These are phyloP conservation scores for Sarotherodon lohbergeri DNA, from an alignment of 2,113 vertebrate genomes.

Conservation along the genomic window DNA sequence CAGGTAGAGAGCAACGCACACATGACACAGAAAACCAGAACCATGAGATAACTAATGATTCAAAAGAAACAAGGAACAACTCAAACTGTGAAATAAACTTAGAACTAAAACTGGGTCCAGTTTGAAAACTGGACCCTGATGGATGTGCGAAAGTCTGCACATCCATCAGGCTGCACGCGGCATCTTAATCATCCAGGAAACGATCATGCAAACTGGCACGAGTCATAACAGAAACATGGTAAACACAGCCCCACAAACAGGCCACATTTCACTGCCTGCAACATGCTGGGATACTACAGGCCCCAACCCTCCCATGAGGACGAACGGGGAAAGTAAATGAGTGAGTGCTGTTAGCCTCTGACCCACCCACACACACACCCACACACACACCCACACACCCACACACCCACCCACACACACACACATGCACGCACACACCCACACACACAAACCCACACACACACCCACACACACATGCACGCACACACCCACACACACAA, in stretches of 20 bases:
- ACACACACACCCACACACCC: fast-evolving
- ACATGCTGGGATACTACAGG: neutral
- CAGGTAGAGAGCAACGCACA: no score
- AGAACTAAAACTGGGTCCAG: neutral
- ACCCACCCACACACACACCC: neutral
- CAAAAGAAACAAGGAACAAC: neutral
- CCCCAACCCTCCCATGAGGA: neutral
- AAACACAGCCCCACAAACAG: neutral
- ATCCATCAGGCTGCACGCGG: neutral
- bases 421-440: fast-evolving
- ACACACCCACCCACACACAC: fast-evolving
- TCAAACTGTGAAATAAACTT: neutral
- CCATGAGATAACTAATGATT: no score
- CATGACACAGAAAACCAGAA: no score
- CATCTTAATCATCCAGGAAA: neutral
- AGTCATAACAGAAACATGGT: neutral
- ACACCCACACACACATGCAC: neutral
- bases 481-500: no score
- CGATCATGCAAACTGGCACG: fast-evolving
- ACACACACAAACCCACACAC: no score
- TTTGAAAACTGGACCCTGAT: fast-evolving
- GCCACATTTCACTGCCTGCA: neutral
- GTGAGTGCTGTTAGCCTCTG: constrained; percentile 29
- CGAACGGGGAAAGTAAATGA: neutral
- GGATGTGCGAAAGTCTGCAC: fast-evolving